Evolutionary conservation across 2,888 invertebrate genomes (phyloP).

Genomic region (Osedax frankpressi): DNA sequence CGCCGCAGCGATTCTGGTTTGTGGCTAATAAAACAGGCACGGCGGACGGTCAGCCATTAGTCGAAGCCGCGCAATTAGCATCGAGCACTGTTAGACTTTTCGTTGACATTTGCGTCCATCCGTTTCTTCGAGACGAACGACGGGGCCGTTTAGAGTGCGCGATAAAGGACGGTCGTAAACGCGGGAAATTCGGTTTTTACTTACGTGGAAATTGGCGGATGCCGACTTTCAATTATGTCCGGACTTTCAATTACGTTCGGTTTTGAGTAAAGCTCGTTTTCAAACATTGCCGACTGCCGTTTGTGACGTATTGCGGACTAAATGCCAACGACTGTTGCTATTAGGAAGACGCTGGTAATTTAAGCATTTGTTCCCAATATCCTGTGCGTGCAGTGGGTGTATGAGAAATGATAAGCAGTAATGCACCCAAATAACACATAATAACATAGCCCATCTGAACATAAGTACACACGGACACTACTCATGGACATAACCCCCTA

Average conservation of each 20-base stretch:
- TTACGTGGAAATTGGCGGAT: neutral
- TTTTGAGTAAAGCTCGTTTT: neutral
- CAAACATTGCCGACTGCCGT: too few species aligned
- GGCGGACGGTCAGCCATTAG: conserved; percentile 3
- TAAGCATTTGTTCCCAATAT: too few species aligned
- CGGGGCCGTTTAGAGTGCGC: neutral
- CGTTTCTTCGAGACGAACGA: neutral
- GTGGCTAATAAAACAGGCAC: conserved; percentile 6
- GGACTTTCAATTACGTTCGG: neutral
- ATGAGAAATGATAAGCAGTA: too few species aligned
- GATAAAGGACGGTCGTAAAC: conserved; percentile 3
- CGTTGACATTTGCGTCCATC: neutral
- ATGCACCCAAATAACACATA: too few species aligned
- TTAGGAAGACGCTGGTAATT: too few species aligned
- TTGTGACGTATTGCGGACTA: too few species aligned
- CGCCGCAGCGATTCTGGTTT: conserved; percentile 4
- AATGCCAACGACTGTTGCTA: too few species aligned
- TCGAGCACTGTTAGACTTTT: neutral
- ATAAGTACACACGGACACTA: too few species aligned
- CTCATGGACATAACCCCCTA: too few species aligned
- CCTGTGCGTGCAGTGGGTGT: too few species aligned
- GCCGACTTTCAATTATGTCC: neutral
- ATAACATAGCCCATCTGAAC: too few species aligned
- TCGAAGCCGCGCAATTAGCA: neutral
- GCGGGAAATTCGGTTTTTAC: neutral